A percentile compares a stretch with the other conserved stretches of the same genome.
These are phyloP conservation scores for Apostichopus parvimensis DNA, from an alignment of 35 echinoderm and acorn worm species.

Conservation along the genomic window DNA sequence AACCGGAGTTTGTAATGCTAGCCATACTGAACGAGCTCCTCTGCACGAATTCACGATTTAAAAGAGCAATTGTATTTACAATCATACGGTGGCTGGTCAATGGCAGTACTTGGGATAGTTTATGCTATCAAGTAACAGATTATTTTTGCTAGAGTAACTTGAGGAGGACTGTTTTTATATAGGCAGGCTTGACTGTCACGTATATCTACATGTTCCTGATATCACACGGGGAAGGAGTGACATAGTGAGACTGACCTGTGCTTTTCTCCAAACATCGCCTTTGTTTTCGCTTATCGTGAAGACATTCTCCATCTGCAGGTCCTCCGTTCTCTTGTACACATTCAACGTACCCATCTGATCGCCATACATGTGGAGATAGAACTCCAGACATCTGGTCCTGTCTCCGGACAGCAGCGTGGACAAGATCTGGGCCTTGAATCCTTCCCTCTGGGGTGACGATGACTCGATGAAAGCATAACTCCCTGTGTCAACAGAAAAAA, in stretches of 20 bases:
- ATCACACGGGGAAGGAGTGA: no score
- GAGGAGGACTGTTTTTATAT: no score
- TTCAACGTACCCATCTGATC: constrained; percentile 42
- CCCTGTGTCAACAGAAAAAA: constrained; percentile 4
- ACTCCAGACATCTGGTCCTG: constrained; percentile 25
- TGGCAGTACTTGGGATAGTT: no score
- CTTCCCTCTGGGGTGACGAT: not conserved
- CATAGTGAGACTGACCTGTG: not conserved
- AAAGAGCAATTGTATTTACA: no score
- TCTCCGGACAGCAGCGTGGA: constrained; percentile 1
- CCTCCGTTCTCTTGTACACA: constrained; percentile 25
- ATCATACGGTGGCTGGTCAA: no score
- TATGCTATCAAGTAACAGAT: no score
- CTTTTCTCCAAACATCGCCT: constrained; percentile 48
- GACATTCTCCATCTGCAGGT: not conserved
- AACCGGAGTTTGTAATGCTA: no score
- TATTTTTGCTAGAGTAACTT: no score
- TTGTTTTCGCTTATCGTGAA: constrained; percentile 28
- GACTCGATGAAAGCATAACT: constrained; percentile 44
- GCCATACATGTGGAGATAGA: constrained; percentile 65
- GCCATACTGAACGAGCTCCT: no score
- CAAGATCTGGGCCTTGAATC: constrained; percentile 15
- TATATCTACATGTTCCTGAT: no score
- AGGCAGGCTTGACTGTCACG: no score
- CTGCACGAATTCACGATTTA: no score